Conservation (phyloP, 2,888 invertebrate genomes). For the Elegia similella region DNA sequence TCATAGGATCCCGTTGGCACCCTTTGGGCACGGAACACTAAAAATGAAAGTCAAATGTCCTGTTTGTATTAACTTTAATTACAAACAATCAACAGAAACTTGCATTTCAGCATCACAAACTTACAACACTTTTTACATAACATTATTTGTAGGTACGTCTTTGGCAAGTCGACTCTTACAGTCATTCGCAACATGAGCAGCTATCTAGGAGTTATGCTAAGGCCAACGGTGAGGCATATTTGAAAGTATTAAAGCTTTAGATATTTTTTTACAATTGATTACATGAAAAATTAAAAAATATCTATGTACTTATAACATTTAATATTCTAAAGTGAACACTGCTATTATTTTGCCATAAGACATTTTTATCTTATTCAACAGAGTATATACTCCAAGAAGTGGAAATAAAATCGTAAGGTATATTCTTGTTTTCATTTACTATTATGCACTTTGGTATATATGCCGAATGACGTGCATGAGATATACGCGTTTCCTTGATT, state of each 20-base stretch:
- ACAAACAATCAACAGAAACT: constrained; percentile 71
- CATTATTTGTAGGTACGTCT: constrained; percentile 52
- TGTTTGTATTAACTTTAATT: constrained; percentile 56
- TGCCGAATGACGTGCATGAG: too few species aligned
- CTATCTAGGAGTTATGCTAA: constrained; percentile 17
- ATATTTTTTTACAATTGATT: neutral
- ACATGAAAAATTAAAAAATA: neutral
- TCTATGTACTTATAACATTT: too few species aligned
- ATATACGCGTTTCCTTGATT: too few species aligned
- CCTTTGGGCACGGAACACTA: constrained; percentile 1
- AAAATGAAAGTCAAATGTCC: constrained; percentile 29
- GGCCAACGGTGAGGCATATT: constrained; percentile 15
- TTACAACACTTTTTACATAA: constrained; percentile 55
- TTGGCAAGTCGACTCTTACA: constrained; percentile 57
- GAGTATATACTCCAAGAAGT: too few species aligned
- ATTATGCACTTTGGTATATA: too few species aligned
- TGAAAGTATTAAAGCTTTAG: neutral
- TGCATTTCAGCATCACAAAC: constrained; percentile 50
- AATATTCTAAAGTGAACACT: too few species aligned
- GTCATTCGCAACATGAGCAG: constrained; percentile 25
- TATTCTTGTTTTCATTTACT: too few species aligned
- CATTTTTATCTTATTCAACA: too few species aligned
- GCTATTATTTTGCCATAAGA: too few species aligned
- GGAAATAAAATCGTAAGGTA: too few species aligned
- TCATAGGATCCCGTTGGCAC: too few species aligned